phyloP scores from a whole-genome alignment of 1,140 invertebrate genomes.

The Lepidostoma basale region DNA sequence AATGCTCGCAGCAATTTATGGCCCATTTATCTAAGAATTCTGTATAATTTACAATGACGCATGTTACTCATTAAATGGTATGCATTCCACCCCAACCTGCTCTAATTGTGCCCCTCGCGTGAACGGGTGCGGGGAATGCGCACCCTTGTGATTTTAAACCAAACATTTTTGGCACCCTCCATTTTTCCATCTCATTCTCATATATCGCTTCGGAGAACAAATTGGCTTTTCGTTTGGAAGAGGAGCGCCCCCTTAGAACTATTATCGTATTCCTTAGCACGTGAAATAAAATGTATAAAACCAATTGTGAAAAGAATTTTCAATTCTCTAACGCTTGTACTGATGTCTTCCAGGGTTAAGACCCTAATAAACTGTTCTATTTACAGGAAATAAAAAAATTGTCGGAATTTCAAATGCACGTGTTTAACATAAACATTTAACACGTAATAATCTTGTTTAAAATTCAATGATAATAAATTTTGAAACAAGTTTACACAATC shows the following conservation, averaged over 20 bases:
- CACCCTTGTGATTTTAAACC: conserved; percentile 33
- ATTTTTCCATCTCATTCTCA: conserved; percentile 22
- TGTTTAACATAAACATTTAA: too few relatives aligned
- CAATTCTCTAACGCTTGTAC: too few relatives aligned
- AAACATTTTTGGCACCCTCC: conserved; percentile 21
- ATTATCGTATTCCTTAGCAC: conserved; percentile 22
- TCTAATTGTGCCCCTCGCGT: conserved; percentile 32
- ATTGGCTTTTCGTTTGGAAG: conserved; percentile 32
- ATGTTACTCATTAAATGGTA: conserved; percentile 30
- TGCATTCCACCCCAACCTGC: conserved; percentile 20
- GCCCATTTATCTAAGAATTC: conserved; percentile 38
- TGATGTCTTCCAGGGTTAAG: too few relatives aligned
- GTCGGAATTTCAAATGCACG: too few relatives aligned
- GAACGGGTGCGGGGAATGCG: conserved; percentile 11
- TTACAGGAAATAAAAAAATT: too few relatives aligned
- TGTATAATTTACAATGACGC: conserved; percentile 42
- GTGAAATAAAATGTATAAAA: conserved; percentile 14
- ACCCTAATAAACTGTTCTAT: too few relatives aligned
- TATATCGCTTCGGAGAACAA: conserved; percentile 28
- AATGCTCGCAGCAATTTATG: conserved; percentile 36
- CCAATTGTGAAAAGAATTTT: conserved; percentile 16
- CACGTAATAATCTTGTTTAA: too few relatives aligned
- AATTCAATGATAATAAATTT: too few relatives aligned
- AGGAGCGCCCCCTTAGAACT: conserved; percentile 10
- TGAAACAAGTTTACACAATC: too few relatives aligned